These are phyloP conservation scores for Zygaena filipendulae DNA, from an alignment of 2,888 invertebrate species.

Conservation along the genomic window DNA sequence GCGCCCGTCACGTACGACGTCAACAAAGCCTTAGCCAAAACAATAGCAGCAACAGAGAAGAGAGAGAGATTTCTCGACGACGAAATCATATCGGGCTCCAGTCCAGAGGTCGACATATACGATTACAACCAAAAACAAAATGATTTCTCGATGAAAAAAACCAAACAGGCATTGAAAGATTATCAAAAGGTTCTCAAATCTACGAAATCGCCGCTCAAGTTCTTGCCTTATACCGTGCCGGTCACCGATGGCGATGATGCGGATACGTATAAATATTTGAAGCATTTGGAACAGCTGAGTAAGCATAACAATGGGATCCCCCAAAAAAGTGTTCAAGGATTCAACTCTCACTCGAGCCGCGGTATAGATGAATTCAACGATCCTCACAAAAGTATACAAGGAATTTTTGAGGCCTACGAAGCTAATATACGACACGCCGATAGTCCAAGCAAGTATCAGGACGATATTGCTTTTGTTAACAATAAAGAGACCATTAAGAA, in stretches of 20 bases:
- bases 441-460: slow-evolving; percentile 18
- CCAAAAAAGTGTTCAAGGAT: slow-evolving; percentile 21
- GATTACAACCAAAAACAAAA: slow-evolving; percentile 18
- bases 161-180: too few relatives aligned
- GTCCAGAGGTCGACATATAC: too few relatives aligned
- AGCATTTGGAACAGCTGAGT: slow-evolving; percentile 35
- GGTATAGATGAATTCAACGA: slow-evolving; percentile 27
- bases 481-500: slow-evolving; percentile 24
- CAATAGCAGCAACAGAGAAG: slow-evolving; percentile 29
- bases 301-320: slow-evolving; percentile 26
- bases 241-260: slow-evolving; percentile 41
- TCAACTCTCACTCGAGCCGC: slow-evolving; percentile 26
- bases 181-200: too few relatives aligned
- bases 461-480: slow-evolving; percentile 6
- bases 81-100: too few relatives aligned
- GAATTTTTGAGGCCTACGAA: slow-evolving; percentile 49
- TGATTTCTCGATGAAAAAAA: slow-evolving; percentile 18
- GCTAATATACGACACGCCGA: slow-evolving; percentile 26
- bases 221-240: slow-evolving; percentile 37
- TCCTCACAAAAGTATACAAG: slow-evolving; percentile 19
- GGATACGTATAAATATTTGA: slow-evolving; percentile 46
- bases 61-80: slow-evolving; percentile 25
- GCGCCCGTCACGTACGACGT: slow-evolving; percentile 24
- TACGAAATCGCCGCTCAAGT: slow-evolving; percentile 27
- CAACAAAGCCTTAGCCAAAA: slow-evolving; percentile 19